A percentile compares a stretch with the other conserved stretches of the same genome.
These are phyloP conservation scores for Himantopus leucocephalus DNA, from an alignment of 2,113 vertebrate genomes.

Conservation along the genomic window DNA sequence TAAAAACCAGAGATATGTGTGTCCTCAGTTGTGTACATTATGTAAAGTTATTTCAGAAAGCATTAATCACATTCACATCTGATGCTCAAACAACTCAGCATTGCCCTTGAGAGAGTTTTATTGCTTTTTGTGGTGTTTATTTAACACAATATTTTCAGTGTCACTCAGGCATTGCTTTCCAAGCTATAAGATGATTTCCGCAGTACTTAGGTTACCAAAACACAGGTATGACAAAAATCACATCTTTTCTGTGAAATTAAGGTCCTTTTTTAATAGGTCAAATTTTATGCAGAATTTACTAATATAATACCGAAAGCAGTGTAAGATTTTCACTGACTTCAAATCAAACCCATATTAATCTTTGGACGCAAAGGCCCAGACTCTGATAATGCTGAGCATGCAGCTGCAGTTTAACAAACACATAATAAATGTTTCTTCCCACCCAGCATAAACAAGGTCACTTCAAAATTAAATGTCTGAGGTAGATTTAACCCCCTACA, in stretches of 20 bases:
- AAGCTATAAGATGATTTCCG: not conserved
- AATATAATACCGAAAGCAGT: not conserved
- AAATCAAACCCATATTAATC: not conserved
- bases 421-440: not conserved
- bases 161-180: not conserved
- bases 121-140: not conserved
- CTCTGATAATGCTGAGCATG: not conserved
- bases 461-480: constrained; percentile 24
- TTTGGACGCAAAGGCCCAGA: not conserved
- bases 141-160: not conserved
- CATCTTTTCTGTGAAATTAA: not conserved
- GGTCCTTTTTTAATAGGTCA: not conserved
- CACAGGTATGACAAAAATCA: not conserved
- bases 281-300: not conserved
- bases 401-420: constrained; percentile 1
- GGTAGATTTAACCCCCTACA: constrained; percentile 1
- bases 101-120: not conserved
- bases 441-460: constrained; percentile 31
- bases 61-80: not conserved
- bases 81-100: not conserved
- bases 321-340: not conserved
- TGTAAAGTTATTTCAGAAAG: not conserved
- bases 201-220: not conserved
- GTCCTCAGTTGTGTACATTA: not conserved
- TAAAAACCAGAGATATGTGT: not conserved